A percentile compares a stretch with the other conserved stretches of the same genome.
phyloP scores from a whole-genome alignment of 2,797 vertebrate genomes.

The Adelosebastes latens region DNA sequence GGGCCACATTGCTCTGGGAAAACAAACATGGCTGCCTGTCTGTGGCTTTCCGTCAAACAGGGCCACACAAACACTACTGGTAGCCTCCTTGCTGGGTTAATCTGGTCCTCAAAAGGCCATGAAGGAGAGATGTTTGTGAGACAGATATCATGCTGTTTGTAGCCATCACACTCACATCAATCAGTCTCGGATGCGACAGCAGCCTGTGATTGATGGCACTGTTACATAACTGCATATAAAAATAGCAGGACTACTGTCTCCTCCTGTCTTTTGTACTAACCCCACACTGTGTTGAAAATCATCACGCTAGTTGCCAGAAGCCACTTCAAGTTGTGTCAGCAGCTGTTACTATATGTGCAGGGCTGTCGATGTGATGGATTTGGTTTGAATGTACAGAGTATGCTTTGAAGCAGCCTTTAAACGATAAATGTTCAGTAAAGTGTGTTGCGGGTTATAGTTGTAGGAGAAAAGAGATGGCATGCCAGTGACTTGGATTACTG shows the following conservation, averaged over 20 bases:
- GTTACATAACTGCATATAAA: conserved; percentile 34
- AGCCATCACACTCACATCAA: conserved; percentile 8
- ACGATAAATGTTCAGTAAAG: conserved; percentile 10
- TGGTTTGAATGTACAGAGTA: conserved; percentile 28
- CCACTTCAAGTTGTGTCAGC: conserved; percentile 37
- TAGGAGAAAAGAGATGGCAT: not conserved
- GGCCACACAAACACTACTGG: conserved; percentile 30
- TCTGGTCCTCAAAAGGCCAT: conserved; percentile 7
- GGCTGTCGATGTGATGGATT: conserved; percentile 60
- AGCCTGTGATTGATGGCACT: conserved; percentile 41
- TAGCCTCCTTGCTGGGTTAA: conserved; percentile 8
- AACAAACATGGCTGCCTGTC: conserved; percentile 62
- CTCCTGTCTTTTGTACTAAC: conserved; percentile 11
- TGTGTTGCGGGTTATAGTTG: conserved; percentile 3
- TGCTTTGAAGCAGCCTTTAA: conserved; percentile 20
- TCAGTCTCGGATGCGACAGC: conserved; percentile 17
- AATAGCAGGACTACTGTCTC: conserved; percentile 37
- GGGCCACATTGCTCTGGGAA: conserved; percentile 44
- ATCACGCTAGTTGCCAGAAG: conserved; percentile 31
- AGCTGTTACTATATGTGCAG: conserved; percentile 41
- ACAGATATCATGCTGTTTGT: conserved; percentile 8
- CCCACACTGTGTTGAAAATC: conserved; percentile 24
- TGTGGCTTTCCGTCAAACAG: conserved; percentile 15
- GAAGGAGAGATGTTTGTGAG: conserved; percentile 7
- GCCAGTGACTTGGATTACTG: not conserved